Base-by-base conservation (phyloP, 2,797 vertebrate genomes). In the Darevskia mixta region DNA sequence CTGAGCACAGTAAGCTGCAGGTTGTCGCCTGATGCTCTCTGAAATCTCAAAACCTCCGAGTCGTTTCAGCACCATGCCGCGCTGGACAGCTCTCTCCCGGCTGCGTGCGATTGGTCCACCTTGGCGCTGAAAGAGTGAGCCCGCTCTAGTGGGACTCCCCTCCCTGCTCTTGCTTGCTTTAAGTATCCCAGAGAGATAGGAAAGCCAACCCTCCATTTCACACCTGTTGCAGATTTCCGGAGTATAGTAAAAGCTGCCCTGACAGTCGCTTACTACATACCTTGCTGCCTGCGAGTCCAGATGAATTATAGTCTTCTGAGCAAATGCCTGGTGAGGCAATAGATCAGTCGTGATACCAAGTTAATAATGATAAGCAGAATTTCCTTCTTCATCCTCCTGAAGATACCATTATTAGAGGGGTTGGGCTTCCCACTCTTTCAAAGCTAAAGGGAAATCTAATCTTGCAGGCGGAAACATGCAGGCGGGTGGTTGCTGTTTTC, bases 61-160 rank as follows among this genome's bases (percentile, higher is more conserved):
- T 77, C 38, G 27, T 72, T 89, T 89, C 89, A 64, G 92, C 83
- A 84, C 93, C 79, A 66, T 8, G 77, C 61, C 10, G 29, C 15
- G 4, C 35, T 25, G 92, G 90, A 90, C 87, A 92, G 85, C 43
- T 73, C 43, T 67, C 77, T 71, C 77, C 80, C 90, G 86, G 81
- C 29, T 15, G 85, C 79, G 32, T 79, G 45, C 41, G 85, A 71
- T 81, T 90, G 76, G 76, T 64, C n/a, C 38, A 90, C 45, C 38
- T 64, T 9, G 58, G 41, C 41, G 8, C 35, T 7, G 17, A 6
- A 35, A 17, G 81, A 32, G 43, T 18, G n/a, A 71, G 67, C 32
- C 38, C 2, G 43, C n/a, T 23, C 29, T 27, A 15, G 49, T 9
- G 78, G 25, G 32, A 18, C 41, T 4, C 72, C n/a, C 13, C 13